Evolutionary conservation across 2,797 vertebrate species (phyloP).

Genomic region (Stomatorhinus walkeri): DNA sequence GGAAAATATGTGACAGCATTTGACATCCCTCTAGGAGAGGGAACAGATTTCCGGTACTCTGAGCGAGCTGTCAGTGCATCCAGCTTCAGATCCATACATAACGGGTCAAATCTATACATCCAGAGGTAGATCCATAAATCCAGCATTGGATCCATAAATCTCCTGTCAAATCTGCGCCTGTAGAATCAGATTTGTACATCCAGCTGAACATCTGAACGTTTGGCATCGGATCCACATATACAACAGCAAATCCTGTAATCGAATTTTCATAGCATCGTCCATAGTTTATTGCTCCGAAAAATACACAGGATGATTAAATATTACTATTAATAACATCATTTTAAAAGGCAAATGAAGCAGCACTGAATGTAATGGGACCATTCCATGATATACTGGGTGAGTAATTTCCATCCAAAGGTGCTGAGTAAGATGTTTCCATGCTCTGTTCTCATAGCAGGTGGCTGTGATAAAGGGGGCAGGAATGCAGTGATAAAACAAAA

Average conservation of each 20-base stretch:
- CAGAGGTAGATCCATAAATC: not conserved
- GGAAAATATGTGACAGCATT: not conserved
- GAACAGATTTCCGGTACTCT: not conserved
- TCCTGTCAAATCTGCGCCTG: not conserved
- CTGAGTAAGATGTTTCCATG: not conserved
- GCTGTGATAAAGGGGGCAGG: not conserved
- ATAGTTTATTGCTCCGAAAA: not conserved
- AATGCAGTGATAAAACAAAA: not conserved
- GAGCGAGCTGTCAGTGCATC: not conserved
- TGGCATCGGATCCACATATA: not conserved
- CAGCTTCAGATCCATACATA: not conserved
- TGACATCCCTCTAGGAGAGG: not conserved
- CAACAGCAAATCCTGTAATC: not conserved
- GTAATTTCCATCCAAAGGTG: not conserved
- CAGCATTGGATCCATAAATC: not conserved
- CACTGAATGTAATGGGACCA: not conserved
- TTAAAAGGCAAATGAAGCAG: not conserved
- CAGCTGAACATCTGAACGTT: not conserved
- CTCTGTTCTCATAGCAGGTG: not conserved
- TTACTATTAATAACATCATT: slow-evolving; percentile 8
- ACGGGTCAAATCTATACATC: not conserved
- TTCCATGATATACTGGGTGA: slow-evolving; percentile 1
- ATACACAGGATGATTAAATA: not conserved
- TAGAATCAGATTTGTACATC: not conserved
- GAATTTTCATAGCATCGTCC: not conserved